Percentiles rank a stretch among this genome's conserved stretches.
Evolutionary conservation across 2,888 invertebrate species (phyloP).

Genomic region (Drosophila mayaguana): DNA sequence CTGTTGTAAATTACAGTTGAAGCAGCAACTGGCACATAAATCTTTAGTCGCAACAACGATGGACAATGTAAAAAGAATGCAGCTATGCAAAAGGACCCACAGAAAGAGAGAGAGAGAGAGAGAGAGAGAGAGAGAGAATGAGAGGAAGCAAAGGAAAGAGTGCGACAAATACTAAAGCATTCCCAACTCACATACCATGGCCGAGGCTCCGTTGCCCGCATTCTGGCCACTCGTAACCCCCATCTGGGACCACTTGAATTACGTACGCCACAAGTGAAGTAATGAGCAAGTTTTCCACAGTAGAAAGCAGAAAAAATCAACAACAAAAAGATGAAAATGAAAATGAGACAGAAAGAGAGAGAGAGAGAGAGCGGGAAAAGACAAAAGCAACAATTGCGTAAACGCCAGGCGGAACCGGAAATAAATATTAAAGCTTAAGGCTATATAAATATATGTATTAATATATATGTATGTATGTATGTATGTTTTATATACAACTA

Average conservation of each 20-base stretch:
- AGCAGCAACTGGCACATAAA: constrained; percentile 71
- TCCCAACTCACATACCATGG: constrained; percentile 38
- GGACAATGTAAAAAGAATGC: constrained; percentile 52
- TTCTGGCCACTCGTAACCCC: constrained; percentile 23
- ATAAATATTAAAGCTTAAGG: constrained; percentile 77
- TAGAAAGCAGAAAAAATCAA: constrained; percentile 13
- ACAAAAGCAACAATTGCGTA: constrained; percentile 22
- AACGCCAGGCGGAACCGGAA: constrained; percentile 55
- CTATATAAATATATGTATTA: constrained; percentile 44
- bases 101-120: background rate
- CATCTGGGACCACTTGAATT: constrained; percentile 72
- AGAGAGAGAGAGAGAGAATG: background rate
- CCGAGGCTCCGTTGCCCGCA: constrained; percentile 17
- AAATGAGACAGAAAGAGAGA: background rate
- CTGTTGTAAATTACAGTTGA: constrained; percentile 75
- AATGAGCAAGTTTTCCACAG: constrained; percentile 59
- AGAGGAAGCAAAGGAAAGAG: background rate
- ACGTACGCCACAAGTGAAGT: constrained; percentile 81
- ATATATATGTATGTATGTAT: constrained; percentile 43
- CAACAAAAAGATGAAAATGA: background rate
- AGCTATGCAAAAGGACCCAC: constrained; percentile 52
- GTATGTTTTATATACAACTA: constrained; percentile 39
- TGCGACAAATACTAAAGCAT: constrained; percentile 69
- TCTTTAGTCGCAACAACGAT: constrained; percentile 52
- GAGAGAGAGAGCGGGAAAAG: constrained; percentile 2